Base-by-base conservation (phyloP, 1,140 invertebrate species). In the Schlechtendalia chinensis region DNA sequence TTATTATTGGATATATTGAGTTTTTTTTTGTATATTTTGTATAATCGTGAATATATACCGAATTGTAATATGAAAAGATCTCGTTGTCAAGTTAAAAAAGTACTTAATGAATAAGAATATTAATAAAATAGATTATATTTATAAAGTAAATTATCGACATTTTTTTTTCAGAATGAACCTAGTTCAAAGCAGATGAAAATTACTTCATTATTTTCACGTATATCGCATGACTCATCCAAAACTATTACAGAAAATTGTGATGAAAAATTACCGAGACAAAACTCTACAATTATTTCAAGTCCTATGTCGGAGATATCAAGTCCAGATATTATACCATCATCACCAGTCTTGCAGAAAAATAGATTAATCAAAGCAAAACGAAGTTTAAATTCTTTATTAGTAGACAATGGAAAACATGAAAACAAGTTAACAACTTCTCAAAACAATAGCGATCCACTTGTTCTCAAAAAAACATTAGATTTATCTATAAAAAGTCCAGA, bases 261-360 rank as follows among this genome's bases (percentile, higher is more conserved):
- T 12, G 17, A 54, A 27, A 29, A 5, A 17, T 3, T 17, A 0
- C 29, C 8, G n/a, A 54, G 17, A n/a, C 24, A 47, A 19, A 29
- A 45, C 4, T 29, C 50, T 1, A 53, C 53, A 54, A 29, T 19
- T 29, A 54, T 72, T 27, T n/a, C 69, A 11, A 72, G 69, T 24
- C 69, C 69, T 0, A 0, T 79, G 24, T 79, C 75, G 19, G 61
- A 47, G 0, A 0, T 79, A 45, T 79, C 75, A 27, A 79, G 75
- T 63, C 75, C 75, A 27, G 75, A 79, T 63, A 47, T 79, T 79
- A 45, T 79, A 47, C 75, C 39, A 6, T 32, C 75, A 50, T 79
- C 75, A 27, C 75, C 75, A 2, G 39, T 79, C 4, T 29, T 79
- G 16, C 10, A 47, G 10, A 79, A 79, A 50, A 77, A 77, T 0